These are phyloP conservation scores for Sprattus sprattus DNA, from an alignment of 2,113 vertebrate species.

Conservation along the genomic window DNA sequence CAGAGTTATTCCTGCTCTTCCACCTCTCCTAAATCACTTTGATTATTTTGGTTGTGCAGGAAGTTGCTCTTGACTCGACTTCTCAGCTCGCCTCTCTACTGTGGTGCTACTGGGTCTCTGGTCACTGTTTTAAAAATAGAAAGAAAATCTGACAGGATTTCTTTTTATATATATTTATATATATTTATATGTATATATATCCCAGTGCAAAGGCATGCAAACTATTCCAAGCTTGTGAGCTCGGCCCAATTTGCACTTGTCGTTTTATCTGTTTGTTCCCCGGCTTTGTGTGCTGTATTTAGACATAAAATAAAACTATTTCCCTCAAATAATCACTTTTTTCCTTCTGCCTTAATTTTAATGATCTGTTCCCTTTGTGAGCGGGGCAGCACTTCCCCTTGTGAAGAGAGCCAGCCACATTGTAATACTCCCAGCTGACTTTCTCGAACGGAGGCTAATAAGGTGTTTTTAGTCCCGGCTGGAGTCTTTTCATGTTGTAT, in stretches of 20 bases:
- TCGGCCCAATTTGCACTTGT: neutral
- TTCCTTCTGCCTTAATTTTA: conserved; percentile 47
- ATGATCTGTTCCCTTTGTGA: conserved; percentile 48
- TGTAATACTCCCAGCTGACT: conserved; percentile 58
- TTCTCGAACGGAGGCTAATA: conserved; percentile 58
- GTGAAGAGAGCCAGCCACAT: conserved; percentile 51
- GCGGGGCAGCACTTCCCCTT: conserved; percentile 46
- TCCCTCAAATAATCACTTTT: conserved; percentile 49
- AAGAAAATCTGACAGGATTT: neutral
- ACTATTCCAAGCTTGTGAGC: neutral
- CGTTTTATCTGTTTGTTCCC: neutral
- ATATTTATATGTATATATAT: neutral
- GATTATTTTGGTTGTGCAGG: conserved; percentile 31
- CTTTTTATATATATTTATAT: neutral
- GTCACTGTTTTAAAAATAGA: neutral
- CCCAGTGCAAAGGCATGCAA: neutral
- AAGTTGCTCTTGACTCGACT: conserved; percentile 1
- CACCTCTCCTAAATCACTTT: conserved; percentile 31
- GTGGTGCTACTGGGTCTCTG: neutral
- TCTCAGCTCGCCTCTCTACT: neutral
- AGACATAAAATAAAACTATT: conserved; percentile 42
- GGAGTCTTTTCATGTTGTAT: conserved; percentile 71
- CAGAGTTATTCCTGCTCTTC: conserved; percentile 27
- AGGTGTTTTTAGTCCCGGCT: conserved; percentile 59
- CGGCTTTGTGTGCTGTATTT: neutral